Conservation (phyloP, 2,888 invertebrate species). For the Chrysotoxum bicinctum region DNA sequence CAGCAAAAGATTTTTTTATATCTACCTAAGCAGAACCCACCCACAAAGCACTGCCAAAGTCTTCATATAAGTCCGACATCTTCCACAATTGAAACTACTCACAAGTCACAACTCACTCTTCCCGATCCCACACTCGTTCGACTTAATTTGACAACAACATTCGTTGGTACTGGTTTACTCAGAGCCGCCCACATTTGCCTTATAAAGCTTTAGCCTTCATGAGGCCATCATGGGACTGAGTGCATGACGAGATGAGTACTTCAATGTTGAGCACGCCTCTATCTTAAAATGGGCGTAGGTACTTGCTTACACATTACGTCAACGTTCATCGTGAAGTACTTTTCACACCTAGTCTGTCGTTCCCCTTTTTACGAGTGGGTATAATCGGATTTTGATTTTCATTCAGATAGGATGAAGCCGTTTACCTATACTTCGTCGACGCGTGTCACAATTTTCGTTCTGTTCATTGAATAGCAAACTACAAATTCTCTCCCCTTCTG, state of each 20-base stretch:
- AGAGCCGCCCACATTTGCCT: conserved; percentile 65
- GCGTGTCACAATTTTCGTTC: conserved; percentile 52
- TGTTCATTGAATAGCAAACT: conserved; percentile 35
- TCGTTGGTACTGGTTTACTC: background rate
- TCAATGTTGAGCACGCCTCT: conserved; percentile 58
- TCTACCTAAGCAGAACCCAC: background rate
- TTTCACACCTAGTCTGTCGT: conserved; percentile 49
- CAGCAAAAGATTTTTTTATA: background rate
- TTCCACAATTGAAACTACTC: conserved; percentile 14
- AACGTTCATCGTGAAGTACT: conserved; percentile 19
- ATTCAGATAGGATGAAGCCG: conserved; percentile 2
- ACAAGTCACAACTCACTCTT: too few species aligned
- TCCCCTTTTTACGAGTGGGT: background rate
- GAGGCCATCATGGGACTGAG: background rate
- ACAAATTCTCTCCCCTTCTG: conserved; percentile 13
- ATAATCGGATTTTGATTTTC: conserved; percentile 6
- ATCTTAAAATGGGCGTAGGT: conserved; percentile 60
- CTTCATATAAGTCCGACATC: background rate
- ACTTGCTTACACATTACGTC: background rate
- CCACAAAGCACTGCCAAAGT: background rate
- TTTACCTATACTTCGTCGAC: background rate
- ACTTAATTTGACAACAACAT: conserved; percentile 3
- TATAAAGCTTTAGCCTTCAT: conserved; percentile 21
- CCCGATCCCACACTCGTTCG: conserved; percentile 17
- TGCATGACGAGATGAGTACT: conserved; percentile 59